Evolutionary conservation across 2,113 vertebrate species (phyloP).

Genomic region (Halcyon senegalensis): DNA sequence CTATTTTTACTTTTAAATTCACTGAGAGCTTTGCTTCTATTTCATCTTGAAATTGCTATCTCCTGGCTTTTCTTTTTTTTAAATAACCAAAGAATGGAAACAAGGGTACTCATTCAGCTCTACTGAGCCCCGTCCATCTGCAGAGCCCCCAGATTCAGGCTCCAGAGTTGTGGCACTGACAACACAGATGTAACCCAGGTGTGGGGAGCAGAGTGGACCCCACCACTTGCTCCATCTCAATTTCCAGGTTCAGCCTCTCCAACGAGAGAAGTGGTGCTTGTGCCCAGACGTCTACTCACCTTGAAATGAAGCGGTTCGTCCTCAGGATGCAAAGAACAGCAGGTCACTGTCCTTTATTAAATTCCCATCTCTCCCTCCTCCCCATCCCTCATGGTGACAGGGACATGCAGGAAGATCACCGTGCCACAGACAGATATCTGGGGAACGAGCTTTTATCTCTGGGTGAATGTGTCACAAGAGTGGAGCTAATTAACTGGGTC

Average conservation of each 20-base stretch:
- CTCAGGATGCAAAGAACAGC: background rate
- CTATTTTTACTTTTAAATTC: background rate
- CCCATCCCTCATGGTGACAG: background rate
- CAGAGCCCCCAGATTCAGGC: background rate
- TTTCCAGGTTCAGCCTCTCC: background rate
- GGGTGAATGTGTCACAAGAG: conserved; percentile 1
- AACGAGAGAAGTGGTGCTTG: fast-evolving
- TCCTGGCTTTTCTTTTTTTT: background rate
- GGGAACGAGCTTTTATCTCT: conserved; percentile 21
- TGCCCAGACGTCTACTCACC: fast-evolving
- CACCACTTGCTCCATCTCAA: background rate
- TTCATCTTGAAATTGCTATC: background rate
- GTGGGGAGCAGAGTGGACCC: fast-evolving
- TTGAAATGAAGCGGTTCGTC: background rate
- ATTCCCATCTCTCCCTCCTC: background rate
- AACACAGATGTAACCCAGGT: background rate
- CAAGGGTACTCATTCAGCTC: background rate
- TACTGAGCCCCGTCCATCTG: background rate
- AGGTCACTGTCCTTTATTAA: background rate
- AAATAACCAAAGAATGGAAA: background rate
- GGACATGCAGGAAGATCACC: background rate
- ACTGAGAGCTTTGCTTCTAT: background rate
- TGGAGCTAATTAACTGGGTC: conserved; percentile 52
- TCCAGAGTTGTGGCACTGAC: background rate
- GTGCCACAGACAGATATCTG: background rate